A percentile compares a stretch with the other conserved stretches of the same genome.
phyloP scores from a whole-genome alignment of 2,888 invertebrate genomes.

The Acanthosepion lycidas region DNA sequence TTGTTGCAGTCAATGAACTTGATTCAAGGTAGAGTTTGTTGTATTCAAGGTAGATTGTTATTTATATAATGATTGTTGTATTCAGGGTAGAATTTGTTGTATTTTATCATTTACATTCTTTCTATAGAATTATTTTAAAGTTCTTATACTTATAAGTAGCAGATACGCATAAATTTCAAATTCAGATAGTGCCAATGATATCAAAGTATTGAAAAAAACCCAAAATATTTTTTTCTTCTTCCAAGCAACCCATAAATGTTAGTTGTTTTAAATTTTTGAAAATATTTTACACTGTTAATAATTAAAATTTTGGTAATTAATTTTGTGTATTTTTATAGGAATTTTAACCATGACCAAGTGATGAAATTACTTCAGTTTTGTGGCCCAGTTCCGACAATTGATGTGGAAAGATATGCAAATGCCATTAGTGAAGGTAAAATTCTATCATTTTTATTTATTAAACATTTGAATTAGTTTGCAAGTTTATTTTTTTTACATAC shows the following conservation, averaged over 20 bases:
- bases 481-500: neutral
- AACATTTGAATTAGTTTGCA: neutral
- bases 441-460: neutral
- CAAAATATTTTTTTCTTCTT: too few relatives aligned
- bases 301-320: neutral
- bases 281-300: neutral
- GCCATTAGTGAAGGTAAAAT: neutral
- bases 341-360: conserved; percentile 68
- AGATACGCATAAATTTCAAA: too few relatives aligned
- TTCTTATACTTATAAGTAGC: too few relatives aligned
- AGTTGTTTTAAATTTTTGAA: neutral
- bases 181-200: too few relatives aligned
- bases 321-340: conserved; percentile 58
- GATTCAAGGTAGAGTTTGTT: conserved; percentile 59
- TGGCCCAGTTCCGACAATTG: conserved; percentile 67
- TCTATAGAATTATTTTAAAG: too few relatives aligned
- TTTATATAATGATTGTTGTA: too few relatives aligned
- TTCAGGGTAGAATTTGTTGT: too few relatives aligned
- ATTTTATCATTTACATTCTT: too few relatives aligned
- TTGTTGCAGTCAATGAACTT: conserved; percentile 72
- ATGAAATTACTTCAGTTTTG: conserved; percentile 70
- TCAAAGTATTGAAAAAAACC: too few relatives aligned
- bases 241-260: neutral
- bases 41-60: too few relatives aligned
- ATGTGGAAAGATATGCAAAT: conserved; percentile 54